Evolutionary conservation across 2,113 vertebrate species (phyloP), one percentile per base, ranked within the genome.

Genomic region (Myxocyprinus asiaticus): DNA sequence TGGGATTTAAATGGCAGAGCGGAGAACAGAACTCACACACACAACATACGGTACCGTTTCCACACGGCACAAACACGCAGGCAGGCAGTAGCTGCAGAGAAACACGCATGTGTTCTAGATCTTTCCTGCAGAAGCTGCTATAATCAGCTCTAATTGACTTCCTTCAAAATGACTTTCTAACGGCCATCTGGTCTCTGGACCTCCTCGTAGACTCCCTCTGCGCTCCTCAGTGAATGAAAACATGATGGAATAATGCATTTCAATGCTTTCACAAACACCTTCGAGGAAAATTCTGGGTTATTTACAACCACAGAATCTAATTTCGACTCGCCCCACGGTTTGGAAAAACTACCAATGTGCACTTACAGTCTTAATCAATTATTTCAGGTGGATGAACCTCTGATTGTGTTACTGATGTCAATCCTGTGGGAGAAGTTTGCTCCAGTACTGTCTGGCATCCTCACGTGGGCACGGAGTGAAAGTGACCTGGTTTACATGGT

Each of bases 131-230:
- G 85, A 87, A 93, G 87, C 89, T 91, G 90, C 85, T 87, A 85
- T 92, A 95, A 96, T 94, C 93, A 95, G 88, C 88, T 93, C 87
- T 91, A 95, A 96, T 94, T 95, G 93, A 91, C 90, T 93, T 92
- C 90, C 92, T 91, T 90, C 90, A 95, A 94, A 91, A 70, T 89
- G 88, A 89, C 89, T 90, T 94, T 94, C 90, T 93, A 88, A 88
- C 86, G 89, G 93, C 80, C 93, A 94, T 93, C 90, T 95, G 94
- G 92, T 87, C 89, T 90, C 86, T 48, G 91, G 93, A 93, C 84
- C 84, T 91, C 92, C 91, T 85, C 92, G 9, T n/a, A 50, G 65
- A 17, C n/a, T 67, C 64, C 3, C 22, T 1, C n/a, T 33, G 22
- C 22, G 22, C 22, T 33, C 42, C 44, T 2, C 5, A n/a, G 63